Conservation (phyloP, 1,140 invertebrate genomes). For the Drosophila serrata region DNA sequence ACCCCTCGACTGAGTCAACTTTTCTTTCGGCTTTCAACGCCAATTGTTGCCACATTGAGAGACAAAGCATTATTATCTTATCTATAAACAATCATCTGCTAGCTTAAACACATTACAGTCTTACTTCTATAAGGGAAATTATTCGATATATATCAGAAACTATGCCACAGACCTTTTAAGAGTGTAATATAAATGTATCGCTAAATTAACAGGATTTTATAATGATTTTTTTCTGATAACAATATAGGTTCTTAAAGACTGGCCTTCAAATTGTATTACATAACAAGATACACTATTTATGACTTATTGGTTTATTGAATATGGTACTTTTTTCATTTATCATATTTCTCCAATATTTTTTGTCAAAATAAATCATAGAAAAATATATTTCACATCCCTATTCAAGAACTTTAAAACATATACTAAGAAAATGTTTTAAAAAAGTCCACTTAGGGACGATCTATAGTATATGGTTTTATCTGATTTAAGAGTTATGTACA, state of each 20-base stretch:
- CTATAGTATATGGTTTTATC: neutral
- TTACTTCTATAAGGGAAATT: neutral
- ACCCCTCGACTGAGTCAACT: constrained; percentile 22
- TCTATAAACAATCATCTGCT: constrained; percentile 17
- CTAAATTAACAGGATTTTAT: neutral
- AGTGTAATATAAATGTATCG: neutral
- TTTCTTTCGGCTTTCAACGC: constrained; percentile 22
- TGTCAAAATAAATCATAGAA: neutral
- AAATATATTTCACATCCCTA: neutral
- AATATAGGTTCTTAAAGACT: too few species aligned
- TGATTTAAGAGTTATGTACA: constrained; percentile 13
- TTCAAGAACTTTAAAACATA: neutral
- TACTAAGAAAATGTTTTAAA: neutral
- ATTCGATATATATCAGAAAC: neutral
- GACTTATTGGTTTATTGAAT: too few species aligned
- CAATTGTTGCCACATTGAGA: constrained; percentile 38
- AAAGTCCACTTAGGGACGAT: neutral
- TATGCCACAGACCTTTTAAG: neutral
- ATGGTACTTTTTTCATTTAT: neutral
- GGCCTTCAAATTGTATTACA: too few species aligned
- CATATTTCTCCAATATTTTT: neutral
- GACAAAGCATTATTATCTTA: constrained; percentile 35
- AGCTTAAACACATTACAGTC: constrained; percentile 20
- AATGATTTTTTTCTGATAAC: too few species aligned
- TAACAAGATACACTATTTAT: too few species aligned